Conservation (phyloP, 2,113 vertebrate genomes). For the Petrocephalus microphthalmus region DNA sequence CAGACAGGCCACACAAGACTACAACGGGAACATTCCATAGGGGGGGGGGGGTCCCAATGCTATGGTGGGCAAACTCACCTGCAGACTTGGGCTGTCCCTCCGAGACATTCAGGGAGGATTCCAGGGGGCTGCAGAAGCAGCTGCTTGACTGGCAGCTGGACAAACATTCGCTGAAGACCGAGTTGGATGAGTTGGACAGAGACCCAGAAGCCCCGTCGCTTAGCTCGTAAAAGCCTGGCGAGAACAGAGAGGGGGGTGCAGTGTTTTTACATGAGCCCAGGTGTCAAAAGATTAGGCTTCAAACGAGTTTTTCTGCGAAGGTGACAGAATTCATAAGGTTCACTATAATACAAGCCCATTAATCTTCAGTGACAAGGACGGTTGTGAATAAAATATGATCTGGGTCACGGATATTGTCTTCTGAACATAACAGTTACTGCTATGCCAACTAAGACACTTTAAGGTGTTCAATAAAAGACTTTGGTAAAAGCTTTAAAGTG, state of each 20-base stretch:
- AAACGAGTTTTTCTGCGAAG: constrained; percentile 3
- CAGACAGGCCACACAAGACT: constrained; percentile 11
- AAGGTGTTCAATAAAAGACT: neutral
- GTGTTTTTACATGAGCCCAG: constrained; percentile 19
- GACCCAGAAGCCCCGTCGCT: constrained; percentile 86
- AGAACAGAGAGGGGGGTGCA: constrained; percentile 33
- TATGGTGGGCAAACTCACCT: constrained; percentile 67
- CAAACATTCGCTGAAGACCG: constrained; percentile 92
- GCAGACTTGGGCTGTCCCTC: constrained; percentile 75
- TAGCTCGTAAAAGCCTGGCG: constrained; percentile 88
- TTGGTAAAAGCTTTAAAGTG: neutral
- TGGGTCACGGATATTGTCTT: neutral
- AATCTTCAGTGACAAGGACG: neutral
- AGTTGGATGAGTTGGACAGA: constrained; percentile 94
- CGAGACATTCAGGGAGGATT: constrained; percentile 72
- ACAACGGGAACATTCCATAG: neutral
- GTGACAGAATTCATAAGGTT: neutral
- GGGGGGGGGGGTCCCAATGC: neutral
- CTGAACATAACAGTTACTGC: neutral
- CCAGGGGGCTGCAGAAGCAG: constrained; percentile 82
- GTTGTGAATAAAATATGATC: neutral
- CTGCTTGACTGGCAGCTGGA: constrained; percentile 85
- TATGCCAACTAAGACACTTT: neutral
- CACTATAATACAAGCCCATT: neutral
- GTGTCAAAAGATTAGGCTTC: neutral